Evolutionary conservation across 2,113 vertebrate genomes (phyloP).

Genomic region (Muntiacus reevesi): DNA sequence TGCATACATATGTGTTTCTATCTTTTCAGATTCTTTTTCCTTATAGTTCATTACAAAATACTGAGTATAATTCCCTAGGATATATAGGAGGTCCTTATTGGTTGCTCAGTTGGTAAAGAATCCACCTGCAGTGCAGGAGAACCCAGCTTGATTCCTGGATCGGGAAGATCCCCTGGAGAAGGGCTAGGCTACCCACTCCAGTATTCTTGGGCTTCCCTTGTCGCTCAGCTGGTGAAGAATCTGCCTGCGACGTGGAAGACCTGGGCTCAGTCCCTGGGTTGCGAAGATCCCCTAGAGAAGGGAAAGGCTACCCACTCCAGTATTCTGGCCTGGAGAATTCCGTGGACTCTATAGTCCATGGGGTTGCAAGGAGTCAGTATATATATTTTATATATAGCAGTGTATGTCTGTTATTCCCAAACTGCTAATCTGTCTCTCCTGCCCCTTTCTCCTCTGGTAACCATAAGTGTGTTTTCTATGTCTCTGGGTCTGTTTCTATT

Average conservation of each 20-base stretch:
- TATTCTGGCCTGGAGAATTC: neutral
- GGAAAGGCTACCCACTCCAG: neutral
- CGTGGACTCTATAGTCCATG: neutral
- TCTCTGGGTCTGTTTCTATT: neutral
- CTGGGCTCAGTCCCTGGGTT: neutral
- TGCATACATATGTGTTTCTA: neutral
- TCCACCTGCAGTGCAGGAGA: neutral
- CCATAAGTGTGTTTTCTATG: neutral
- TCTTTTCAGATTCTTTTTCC: neutral
- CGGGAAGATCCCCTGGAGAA: rapidly evolving
- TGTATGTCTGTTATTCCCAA: neutral
- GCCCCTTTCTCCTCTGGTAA: neutral
- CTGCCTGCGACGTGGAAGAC: rapidly evolving
- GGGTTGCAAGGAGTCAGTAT: neutral
- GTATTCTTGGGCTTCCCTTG: neutral
- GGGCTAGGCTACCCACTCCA: neutral
- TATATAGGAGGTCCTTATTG: neutral
- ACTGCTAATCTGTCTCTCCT: neutral
- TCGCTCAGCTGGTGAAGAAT: neutral
- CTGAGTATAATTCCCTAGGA: neutral
- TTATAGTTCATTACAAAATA: neutral
- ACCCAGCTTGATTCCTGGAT: neutral
- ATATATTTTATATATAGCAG: neutral
- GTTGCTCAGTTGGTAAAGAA: neutral
- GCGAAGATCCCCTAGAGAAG: neutral